Conservation (phyloP, 1,140 invertebrate species). For the Pararge aegeria region DNA sequence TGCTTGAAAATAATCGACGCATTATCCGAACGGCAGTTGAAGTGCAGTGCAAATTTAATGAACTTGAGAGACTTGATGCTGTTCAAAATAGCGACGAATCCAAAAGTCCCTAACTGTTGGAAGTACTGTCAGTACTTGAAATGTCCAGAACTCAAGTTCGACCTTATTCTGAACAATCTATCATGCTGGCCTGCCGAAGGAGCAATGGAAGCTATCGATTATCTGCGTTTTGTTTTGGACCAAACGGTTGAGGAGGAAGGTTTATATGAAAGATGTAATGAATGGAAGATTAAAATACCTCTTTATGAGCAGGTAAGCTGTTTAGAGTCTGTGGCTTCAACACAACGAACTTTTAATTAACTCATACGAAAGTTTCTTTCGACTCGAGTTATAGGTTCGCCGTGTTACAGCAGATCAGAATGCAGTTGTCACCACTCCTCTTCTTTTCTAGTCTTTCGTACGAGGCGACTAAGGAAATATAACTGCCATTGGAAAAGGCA, state of each 20-base stretch:
- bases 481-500: no score
- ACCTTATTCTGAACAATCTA: conserved; percentile 67
- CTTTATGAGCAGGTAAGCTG: conserved; percentile 71
- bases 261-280: conserved; percentile 62
- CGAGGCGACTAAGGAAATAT: no score
- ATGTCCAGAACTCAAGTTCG: conserved; percentile 63
- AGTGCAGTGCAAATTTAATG: conserved; percentile 58
- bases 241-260: conserved; percentile 50
- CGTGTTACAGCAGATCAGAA: no score
- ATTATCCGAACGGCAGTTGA: conserved; percentile 63
- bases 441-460: no score
- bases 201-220: conserved; percentile 67
- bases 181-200: conserved; percentile 68
- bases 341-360: no score
- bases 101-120: conserved; percentile 64
- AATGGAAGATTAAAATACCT: conserved; percentile 72
- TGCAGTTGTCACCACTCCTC: no score
- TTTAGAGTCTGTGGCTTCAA: no score
- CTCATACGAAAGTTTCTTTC: no score
- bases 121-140: conserved; percentile 70
- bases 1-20: conserved; percentile 70
- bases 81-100: conserved; percentile 67
- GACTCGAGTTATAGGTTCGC: no score
- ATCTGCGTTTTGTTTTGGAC: conserved; percentile 61
- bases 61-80: conserved; percentile 71